phyloP scores from a whole-genome alignment of 1,140 invertebrate genomes.

The Drosophila sproati region DNA sequence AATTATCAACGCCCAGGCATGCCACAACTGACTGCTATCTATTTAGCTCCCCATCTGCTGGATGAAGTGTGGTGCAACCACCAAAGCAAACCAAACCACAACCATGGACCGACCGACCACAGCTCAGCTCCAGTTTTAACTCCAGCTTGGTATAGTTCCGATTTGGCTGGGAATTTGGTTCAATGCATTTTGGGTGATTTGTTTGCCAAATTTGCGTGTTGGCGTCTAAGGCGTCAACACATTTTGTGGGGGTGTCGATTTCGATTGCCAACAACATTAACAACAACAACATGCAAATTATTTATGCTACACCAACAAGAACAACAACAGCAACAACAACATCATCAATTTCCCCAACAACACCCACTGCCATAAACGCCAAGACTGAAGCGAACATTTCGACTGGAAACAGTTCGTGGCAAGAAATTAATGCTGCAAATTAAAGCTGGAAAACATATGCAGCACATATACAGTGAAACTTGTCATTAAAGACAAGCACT shows the following conservation, averaged over 20 bases:
- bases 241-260: conserved; percentile 65
- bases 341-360: background rate
- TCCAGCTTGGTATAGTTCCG: conserved; percentile 13
- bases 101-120: background rate
- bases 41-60: conserved; percentile 11
- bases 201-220: conserved; percentile 75
- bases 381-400: conserved; percentile 15
- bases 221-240: conserved; percentile 53
- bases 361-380: conserved; percentile 18
- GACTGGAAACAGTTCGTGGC: conserved; percentile 13
- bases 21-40: conserved; percentile 8
- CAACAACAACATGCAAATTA: conserved; percentile 19
- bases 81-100: background rate
- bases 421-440: conserved; percentile 38
- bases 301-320: conserved; percentile 5
- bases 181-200: conserved; percentile 73
- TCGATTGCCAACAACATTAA: conserved; percentile 19
- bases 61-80: conserved; percentile 1
- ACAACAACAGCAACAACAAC: conserved; percentile 17
- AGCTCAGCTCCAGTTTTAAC: background rate
- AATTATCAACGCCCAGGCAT: conserved; percentile 72
- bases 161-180: conserved; percentile 53
- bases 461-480: too few species aligned
- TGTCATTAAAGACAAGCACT: too few species aligned
- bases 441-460: background rate